Base-by-base conservation (phyloP, 2,888 invertebrate genomes). In the Chrysina gloriosa region DNA sequence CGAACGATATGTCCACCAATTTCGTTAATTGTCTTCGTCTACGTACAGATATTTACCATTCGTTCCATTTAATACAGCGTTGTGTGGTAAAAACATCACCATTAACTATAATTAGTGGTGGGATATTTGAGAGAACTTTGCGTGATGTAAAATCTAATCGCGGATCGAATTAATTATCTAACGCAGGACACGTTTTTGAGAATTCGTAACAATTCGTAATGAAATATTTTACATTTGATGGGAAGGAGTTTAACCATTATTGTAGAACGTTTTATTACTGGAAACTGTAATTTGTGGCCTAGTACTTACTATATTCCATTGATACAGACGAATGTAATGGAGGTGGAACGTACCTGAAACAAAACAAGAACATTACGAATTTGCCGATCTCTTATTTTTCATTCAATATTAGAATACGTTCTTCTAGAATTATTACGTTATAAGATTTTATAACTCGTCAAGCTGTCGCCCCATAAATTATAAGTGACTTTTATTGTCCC, bases 61-160 rank as follows among this genome's bases (percentile, higher is more conserved):
- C 16, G 16, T 29, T 5, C 27, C 19, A 50, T 29, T 14, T 50
- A 9, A 50, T 27, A 14, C 29, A 27, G 11, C 50, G 6, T 50
- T 29, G 25, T 25, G 39, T 39, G 23, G 39, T 39, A 5, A 25
- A 39, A 25, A 11, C 14, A n/a, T 34, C 14, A 23, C 25, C 58
- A 39, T 58, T 58, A 36, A 58, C 58, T 9, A 25, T 58, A 58
- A 58, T 58, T 58, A 58, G 19, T 7, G 39, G 5, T 21, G 58
- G 58, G 58, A 39, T 29, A 14, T 39, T 58, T 58, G 39, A 58
- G 42, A 58, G 58, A 58, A 58, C 58, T 14, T 58, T 29, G 58
- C 58, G 58, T 58, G 58, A 23, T 14, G 14, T 39, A 39, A 58
- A 25, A 39, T 58, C 58, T 58, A 39, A 58, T 58, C 58, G 25